Evolutionary conservation across 2,113 vertebrate species (phyloP).

Genomic region (Platanista minor): DNA sequence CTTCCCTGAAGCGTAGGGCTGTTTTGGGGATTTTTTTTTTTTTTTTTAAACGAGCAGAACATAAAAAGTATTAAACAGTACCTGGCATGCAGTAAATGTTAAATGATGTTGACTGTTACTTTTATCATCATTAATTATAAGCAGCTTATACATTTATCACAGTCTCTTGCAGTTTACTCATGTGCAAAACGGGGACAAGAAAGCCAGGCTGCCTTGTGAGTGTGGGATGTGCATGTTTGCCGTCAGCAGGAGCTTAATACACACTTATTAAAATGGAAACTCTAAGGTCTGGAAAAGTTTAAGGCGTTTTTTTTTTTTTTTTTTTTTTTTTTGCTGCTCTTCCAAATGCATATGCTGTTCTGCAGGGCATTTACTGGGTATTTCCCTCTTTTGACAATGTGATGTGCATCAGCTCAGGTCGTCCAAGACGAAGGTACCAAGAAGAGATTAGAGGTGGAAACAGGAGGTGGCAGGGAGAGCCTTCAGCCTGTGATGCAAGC

Average conservation of each 20-base stretch:
- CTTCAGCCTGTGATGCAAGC: not conserved
- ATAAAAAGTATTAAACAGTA: not conserved
- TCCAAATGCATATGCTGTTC: not conserved
- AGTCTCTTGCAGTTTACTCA: not conserved
- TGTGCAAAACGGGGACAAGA: not conserved
- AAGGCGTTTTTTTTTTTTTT: not conserved
- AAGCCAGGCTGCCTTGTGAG: not conserved
- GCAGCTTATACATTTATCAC: not conserved
- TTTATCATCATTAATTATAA: not conserved
- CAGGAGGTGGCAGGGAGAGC: not conserved
- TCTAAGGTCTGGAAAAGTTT: not conserved
- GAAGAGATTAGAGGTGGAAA: not conserved
- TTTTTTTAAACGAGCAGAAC: not conserved
- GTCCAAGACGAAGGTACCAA: not conserved
- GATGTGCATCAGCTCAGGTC: not conserved
- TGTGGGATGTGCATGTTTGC: fast-evolving
- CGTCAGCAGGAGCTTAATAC: fast-evolving
- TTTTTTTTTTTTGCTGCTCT: too few relatives aligned
- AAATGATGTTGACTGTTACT: not conserved
- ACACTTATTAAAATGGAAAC: not conserved
- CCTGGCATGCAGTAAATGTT: not conserved
- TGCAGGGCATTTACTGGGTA: fast-evolving
- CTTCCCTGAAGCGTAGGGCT: not conserved
- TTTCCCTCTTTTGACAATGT: not conserved
- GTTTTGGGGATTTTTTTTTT: not conserved